Evolutionary conservation across 2,888 invertebrate species (phyloP).

Genomic region (Lithosia quadra): DNA sequence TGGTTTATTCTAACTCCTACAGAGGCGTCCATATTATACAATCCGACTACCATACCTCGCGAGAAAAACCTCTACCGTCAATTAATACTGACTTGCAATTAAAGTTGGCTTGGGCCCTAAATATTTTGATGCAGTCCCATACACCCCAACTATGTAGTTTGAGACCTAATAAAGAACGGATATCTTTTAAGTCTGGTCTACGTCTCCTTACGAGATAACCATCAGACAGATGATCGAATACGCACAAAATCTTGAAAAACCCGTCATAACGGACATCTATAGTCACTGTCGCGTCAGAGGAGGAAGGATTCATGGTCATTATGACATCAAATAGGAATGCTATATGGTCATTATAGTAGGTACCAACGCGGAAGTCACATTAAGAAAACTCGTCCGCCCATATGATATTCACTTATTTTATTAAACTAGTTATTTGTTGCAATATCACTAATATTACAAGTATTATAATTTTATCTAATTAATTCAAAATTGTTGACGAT

Average conservation of each 20-base stretch:
- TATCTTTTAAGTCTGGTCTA: background rate
- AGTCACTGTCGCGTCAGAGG: background rate
- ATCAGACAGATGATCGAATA: background rate
- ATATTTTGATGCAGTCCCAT: no score
- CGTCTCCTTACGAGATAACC: background rate
- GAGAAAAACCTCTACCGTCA: no score
- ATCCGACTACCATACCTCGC: no score
- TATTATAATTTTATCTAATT: conserved; percentile 10
- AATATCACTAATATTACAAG: conserved; percentile 26
- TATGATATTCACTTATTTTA: conserved; percentile 33
- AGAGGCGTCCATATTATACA: no score
- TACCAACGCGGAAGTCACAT: conserved; percentile 13
- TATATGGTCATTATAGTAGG: background rate
- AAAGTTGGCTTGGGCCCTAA: no score
- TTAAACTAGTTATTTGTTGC: conserved; percentile 13
- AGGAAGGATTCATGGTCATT: conserved; percentile 6
- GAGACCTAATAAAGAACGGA: no score
- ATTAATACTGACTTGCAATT: no score
- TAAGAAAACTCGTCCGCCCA: conserved; percentile 11
- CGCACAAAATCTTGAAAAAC: background rate
- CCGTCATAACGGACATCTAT: background rate
- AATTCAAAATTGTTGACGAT: background rate
- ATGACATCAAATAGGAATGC: background rate
- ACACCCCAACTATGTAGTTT: no score
- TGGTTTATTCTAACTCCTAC: no score